Conservation (phyloP, 2,888 invertebrate species). For the Nemoura dubitans region DNA sequence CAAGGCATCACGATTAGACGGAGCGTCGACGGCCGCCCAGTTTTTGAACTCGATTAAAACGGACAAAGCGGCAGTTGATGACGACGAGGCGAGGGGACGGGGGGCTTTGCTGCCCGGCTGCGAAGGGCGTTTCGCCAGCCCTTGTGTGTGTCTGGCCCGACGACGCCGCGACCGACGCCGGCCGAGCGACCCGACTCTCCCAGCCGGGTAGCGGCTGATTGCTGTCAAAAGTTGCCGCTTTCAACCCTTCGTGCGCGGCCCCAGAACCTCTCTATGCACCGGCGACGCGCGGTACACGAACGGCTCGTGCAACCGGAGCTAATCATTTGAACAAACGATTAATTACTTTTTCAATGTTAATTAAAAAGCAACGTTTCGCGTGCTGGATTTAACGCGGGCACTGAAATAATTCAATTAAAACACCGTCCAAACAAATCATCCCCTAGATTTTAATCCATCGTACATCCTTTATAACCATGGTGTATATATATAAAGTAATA, state of each 20-base stretch:
- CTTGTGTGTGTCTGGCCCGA: neutral
- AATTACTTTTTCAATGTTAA: slow-evolving; percentile 28
- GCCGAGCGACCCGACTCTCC: too few relatives aligned
- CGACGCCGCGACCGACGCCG: neutral
- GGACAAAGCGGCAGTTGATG: neutral
- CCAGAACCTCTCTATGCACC: too few relatives aligned
- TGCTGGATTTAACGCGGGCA: neutral
- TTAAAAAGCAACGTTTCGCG: slow-evolving; percentile 21
- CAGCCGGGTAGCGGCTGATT: neutral
- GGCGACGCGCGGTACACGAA: neutral
- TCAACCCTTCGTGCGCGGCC: neutral
- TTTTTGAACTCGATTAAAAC: neutral
- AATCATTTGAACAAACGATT: slow-evolving; percentile 22
- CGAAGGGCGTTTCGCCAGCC: neutral
- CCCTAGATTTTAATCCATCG: neutral
- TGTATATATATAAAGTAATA: too few relatives aligned
- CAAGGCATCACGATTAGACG: too few relatives aligned
- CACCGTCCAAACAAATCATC: neutral
- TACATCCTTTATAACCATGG: neutral
- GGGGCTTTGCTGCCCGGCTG: too few relatives aligned
- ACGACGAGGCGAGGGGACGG: neutral
- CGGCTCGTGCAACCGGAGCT: neutral
- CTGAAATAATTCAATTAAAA: neutral
- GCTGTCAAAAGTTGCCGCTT: neutral
- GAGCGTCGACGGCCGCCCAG: neutral